Evolutionary conservation across 2,888 invertebrate genomes (phyloP).

Genomic region (Andrena dorsata): DNA sequence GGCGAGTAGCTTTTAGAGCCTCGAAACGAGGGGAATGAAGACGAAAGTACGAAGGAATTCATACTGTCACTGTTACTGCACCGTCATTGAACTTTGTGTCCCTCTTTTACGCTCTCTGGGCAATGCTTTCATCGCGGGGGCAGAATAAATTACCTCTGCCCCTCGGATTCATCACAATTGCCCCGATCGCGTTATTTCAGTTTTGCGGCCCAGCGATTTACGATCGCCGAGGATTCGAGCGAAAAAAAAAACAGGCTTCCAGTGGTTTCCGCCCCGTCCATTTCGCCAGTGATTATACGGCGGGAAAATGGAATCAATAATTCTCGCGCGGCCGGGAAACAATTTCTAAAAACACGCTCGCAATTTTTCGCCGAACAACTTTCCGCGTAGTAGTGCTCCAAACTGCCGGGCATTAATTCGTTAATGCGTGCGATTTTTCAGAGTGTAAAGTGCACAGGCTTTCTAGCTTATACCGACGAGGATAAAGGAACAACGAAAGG

Average conservation of each 20-base stretch:
- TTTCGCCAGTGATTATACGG: neutral
- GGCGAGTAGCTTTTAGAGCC: too few species aligned
- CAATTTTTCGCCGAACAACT: constrained; percentile 43
- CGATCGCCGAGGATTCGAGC: neutral
- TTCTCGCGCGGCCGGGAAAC: constrained; percentile 32
- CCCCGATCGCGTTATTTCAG: constrained; percentile 11
- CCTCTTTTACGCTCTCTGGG: too few species aligned
- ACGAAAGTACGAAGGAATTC: too few species aligned
- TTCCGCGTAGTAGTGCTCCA: constrained; percentile 29
- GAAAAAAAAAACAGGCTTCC: neutral
- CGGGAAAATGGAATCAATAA: constrained; percentile 44
- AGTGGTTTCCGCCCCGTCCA: neutral
- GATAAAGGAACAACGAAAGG: too few species aligned
- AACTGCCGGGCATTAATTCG: constrained; percentile 42
- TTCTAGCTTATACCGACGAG: neutral
- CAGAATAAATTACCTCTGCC: neutral
- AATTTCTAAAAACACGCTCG: constrained; percentile 43
- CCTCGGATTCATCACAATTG: constrained; percentile 1
- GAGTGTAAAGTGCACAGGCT: neutral
- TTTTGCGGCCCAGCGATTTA: neutral
- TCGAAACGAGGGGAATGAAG: too few species aligned
- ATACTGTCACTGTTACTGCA: too few species aligned
- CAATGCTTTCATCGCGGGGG: too few species aligned
- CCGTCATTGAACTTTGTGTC: too few species aligned
- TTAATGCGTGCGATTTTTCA: constrained; percentile 49